Conservation (phyloP, 2,113 vertebrate species). For the Tragelaphus scriptus region DNA sequence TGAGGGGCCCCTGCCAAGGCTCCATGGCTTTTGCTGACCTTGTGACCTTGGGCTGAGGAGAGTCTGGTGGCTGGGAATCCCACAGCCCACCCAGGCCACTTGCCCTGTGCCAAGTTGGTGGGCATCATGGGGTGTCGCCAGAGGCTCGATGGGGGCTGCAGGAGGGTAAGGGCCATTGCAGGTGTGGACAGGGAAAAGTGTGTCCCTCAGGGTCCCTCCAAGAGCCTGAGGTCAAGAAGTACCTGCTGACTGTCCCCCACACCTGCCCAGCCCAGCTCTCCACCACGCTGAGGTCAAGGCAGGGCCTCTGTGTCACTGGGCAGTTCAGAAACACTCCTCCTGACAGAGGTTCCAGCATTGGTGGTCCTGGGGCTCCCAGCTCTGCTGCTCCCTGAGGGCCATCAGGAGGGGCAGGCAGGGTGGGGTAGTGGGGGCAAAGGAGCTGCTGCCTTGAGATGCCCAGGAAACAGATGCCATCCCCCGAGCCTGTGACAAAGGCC, state of each 20-base stretch:
- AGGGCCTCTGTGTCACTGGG: accelerated
- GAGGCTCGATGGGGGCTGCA: neutral
- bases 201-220: neutral
- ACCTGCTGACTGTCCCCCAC: neutral
- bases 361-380: neutral
- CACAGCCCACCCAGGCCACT: neutral
- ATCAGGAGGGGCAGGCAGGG: neutral
- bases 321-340: neutral
- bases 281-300: neutral
- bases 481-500: neutral
- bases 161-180: accelerated
- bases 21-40: conserved; percentile 14
- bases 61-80: neutral
- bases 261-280: neutral
- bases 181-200: neutral
- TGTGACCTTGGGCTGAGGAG: neutral
- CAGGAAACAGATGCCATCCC: neutral
- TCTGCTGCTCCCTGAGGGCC: neutral
- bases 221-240: neutral
- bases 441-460: neutral
- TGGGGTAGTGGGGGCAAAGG: neutral
- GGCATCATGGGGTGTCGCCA: neutral
- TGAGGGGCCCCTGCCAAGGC: neutral
- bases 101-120: neutral
- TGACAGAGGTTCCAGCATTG: accelerated